Base-by-base conservation (phyloP, 2,888 invertebrate genomes). In the Lycaena phlaeas region DNA sequence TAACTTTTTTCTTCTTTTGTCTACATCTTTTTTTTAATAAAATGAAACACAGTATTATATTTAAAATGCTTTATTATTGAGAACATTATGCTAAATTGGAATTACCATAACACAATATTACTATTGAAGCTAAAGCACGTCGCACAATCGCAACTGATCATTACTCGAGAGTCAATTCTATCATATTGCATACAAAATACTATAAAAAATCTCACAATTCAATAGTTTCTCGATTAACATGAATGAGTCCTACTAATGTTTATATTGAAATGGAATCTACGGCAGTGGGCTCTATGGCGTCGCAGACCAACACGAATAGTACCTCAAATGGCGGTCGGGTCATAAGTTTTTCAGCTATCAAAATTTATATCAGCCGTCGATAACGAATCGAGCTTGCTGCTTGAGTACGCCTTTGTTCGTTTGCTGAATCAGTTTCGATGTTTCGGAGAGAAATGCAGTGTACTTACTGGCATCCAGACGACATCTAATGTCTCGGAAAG, bases 1-100 rank as follows among this genome's bases (percentile, higher is more conserved):
- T n/a, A n/a, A n/a, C n/a, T n/a, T n/a, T n/a, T n/a, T n/a, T n/a
- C n/a, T n/a, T n/a, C n/a, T n/a, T n/a, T n/a, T n/a, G n/a, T n/a
- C n/a, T n/a, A n/a, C n/a, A n/a, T n/a, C n/a, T n/a, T n/a, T n/a
- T n/a, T n/a, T n/a, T n/a, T n/a, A n/a, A n/a, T n/a, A n/a, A n/a
- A n/a, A n/a, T n/a, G n/a, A n/a, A n/a, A n/a, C n/a, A n/a, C n/a
- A n/a, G n/a, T n/a, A 30, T 7, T 49, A 48, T 63, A 61, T 56
- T 64, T 66, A 64, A 68, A 68, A 67, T 59, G 68, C 64, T 57
- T 65, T 66, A 68, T 57, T 67, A 63, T 67, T 59, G 56, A 64
- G 68, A 72, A 70, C 62, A 68, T 68, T 65, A 64, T 66, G 62
- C 67, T 68, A 68, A 63, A 58, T 64, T 61, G 48, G 55, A 61